These are phyloP conservation scores for Monopterus albus DNA, from an alignment of 2,113 vertebrate species.

Conservation along the genomic window DNA sequence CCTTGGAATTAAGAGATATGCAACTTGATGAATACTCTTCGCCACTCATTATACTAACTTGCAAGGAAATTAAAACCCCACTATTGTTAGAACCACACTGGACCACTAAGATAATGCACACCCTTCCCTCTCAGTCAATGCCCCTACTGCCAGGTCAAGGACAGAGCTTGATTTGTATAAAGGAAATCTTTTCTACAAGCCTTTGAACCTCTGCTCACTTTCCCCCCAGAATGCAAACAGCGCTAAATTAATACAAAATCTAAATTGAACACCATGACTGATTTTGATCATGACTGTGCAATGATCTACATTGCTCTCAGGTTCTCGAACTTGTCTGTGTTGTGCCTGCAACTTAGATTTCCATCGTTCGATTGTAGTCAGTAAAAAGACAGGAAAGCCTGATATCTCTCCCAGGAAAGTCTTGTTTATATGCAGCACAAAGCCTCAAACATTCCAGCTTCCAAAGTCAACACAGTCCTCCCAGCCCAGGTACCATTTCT, in stretches of 20 bases:
- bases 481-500: slow-evolving; percentile 54
- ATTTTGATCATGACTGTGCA: not conserved
- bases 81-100: too few species aligned
- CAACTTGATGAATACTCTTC: not conserved
- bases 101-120: too few species aligned
- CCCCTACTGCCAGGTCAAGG: not conserved
- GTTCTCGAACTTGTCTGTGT: too few species aligned
- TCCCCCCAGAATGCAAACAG: not conserved
- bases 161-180: too few species aligned
- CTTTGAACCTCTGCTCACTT: too few species aligned
- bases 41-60: not conserved
- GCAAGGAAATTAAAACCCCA: not conserved
- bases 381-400: slow-evolving; percentile 52
- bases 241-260: too few species aligned
- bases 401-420: slow-evolving; percentile 53
- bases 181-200: too few species aligned
- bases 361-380: not conserved
- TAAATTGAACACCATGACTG: not conserved
- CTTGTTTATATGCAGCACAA: slow-evolving; percentile 67
- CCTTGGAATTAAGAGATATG: slow-evolving; percentile 73
- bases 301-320: too few species aligned
- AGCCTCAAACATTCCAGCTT: slow-evolving; percentile 67
- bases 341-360: slow-evolving; percentile 4
- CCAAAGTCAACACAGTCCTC: slow-evolving; percentile 62
- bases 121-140: not conserved